Base-by-base conservation (phyloP, 2,888 invertebrate species). In the Cheilosia urbana region DNA sequence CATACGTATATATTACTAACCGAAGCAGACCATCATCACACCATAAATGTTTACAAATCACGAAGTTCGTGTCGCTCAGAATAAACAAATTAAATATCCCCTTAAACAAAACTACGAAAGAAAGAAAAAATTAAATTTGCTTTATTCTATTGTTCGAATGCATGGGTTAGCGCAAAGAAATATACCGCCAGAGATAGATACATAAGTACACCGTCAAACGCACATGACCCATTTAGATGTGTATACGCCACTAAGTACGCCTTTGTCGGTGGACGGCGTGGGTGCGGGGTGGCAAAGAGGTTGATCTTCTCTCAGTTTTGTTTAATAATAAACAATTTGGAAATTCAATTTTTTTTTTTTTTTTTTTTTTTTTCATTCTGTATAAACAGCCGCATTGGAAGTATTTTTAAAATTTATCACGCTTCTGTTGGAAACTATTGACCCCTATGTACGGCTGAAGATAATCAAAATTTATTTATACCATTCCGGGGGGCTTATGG, bases 261-360 rank as follows among this genome's bases (percentile, higher is more conserved):
- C 27, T 51, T 51, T 45, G 45, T 45, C 45, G 45, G 45, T 17
- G 45, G 27, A 19, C 21, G 17, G 2, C 13, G 37, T 37, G 37
- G 11, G 37, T 13, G 37, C 37, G 11, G 21, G 53, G 53, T 66
- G 27, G 53, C 53, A 66, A 53, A 51, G 24, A 51, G n/a, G 24
- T 55, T 27, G 42, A 30, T 30, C 13, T 37, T 37, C 37, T 37
- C 13, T 37, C 4, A 37, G 37, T 37, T 37, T 37, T 63, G 62
- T 73, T 63, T 73, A 72, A 60, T 62, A 62, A 72, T 72, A 72
- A 72, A 72, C 72, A 62, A 53, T 72, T 72, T 72, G 27, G 19
- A 62, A 62, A 62, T 42, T 58, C 1, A 57, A 45, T 68, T 68
- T 17, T 21, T 34, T 34, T 13, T 13, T 37, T 2, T 30, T 30